Conservation (phyloP, 2,797 vertebrate genomes). For the Sebastes trivittatus region DNA sequence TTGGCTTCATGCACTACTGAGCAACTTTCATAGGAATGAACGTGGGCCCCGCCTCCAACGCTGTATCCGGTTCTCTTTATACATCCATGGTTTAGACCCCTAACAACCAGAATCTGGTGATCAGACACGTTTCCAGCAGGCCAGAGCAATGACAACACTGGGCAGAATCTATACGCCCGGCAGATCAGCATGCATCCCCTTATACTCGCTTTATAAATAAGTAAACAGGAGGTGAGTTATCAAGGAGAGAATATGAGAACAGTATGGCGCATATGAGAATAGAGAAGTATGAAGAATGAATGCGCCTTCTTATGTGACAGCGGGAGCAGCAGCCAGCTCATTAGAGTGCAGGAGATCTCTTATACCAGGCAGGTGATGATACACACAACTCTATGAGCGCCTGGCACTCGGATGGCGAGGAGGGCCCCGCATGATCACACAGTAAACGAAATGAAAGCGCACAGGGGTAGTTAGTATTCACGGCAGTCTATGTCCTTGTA, state of each 20-base stretch:
- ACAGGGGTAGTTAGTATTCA: slow-evolving; percentile 75
- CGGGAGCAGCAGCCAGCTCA: slow-evolving; percentile 44
- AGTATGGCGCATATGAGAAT: slow-evolving; percentile 11
- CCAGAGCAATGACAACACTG: neutral
- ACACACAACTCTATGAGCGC: slow-evolving; percentile 33
- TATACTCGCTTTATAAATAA: slow-evolving; percentile 32
- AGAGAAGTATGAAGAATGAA: slow-evolving; percentile 16
- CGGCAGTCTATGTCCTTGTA: slow-evolving; percentile 69
- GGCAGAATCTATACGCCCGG: neutral
- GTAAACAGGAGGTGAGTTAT: slow-evolving; percentile 34
- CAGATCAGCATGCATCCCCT: neutral
- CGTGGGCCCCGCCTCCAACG: too few species aligned
- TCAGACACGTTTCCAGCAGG: neutral
- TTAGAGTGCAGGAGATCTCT: slow-evolving; percentile 64
- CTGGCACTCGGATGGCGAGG: slow-evolving; percentile 20
- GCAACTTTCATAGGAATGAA: too few species aligned
- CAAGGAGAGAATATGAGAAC: slow-evolving; percentile 31
- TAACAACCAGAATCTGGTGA: neutral
- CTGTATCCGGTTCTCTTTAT: too few species aligned
- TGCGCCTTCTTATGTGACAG: slow-evolving; percentile 37
- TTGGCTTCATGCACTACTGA: too few species aligned
- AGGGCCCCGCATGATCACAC: slow-evolving; percentile 50
- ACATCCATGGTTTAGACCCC: neutral
- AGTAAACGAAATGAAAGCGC: slow-evolving; percentile 62
- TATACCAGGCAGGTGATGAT: slow-evolving; percentile 44